Evolutionary conservation across 1,140 invertebrate species (phyloP), one percentile per base, ranked within the genome.

Genomic region (Vollenhovia emeryi): DNA sequence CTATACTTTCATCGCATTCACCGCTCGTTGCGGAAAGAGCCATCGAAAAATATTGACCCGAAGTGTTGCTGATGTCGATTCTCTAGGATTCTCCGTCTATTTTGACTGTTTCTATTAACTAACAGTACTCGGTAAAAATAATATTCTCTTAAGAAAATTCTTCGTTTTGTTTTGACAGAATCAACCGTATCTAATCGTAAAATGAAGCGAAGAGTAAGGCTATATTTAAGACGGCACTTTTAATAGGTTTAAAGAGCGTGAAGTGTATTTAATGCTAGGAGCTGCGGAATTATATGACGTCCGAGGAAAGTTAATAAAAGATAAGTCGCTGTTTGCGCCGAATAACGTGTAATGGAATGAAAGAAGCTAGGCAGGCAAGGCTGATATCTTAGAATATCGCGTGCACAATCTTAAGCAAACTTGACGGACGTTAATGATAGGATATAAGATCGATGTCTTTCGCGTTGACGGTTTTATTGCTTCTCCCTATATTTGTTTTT

Each of bases 391-490:
- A 13, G 13, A 52, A 76, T 27, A 43, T 40, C n/a, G 11, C 7
- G 9, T 7, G 15, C 43, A 33, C 24, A 66, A 78, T 66, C 5
- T 79, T 50, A 43, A 55, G 27, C 30, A 43, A 71, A 80, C 36
- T 80, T 57, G 24, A 80, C 21, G 21, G n/a, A 71, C 18, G 64
- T 71, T 80, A 80, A 80, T 52, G 59, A 43, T 21, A 52, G 15
- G 15, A 45, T 21, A 45, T 21, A 76, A 60, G 33, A 78, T 78
- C 43, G 27, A 64, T 84, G 15, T 76, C 15, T 21, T 62, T 8
- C 27, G 9, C 13, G 5, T 62, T 76, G 0, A 15, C 11, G 40
- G 45, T 43, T 24, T 13, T 11, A 33, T 50, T 9, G 21, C 24
- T 50, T 27, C 4, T 5, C 21, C 8, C 33, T 45, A 27, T 18